phyloP scores from a whole-genome alignment of 2,888 invertebrate genomes.

The Leptopilina syphax region DNA sequence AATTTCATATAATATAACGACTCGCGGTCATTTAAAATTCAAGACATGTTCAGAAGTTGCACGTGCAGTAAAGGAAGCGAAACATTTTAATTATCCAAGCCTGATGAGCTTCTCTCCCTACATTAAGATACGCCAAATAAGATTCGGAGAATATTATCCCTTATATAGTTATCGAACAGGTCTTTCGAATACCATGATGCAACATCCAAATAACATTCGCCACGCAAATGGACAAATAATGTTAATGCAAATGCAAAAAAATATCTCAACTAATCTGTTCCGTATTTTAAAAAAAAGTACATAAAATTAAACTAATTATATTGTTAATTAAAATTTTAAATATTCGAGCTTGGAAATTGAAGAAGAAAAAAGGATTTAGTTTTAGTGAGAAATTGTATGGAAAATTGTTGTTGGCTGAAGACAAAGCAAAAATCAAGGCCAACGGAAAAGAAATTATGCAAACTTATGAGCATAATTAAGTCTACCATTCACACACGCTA shows the following conservation, averaged over 20 bases:
- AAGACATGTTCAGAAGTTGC: background rate
- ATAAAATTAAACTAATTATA: too few species aligned
- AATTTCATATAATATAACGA: background rate
- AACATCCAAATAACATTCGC: background rate
- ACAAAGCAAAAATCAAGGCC: constrained; percentile 17
- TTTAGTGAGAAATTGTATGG: background rate
- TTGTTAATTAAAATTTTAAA: too few species aligned
- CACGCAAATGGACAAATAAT: background rate
- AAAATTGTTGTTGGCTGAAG: background rate
- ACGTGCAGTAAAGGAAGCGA: constrained; percentile 12
- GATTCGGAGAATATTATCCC: background rate
- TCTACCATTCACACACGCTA: constrained; percentile 3
- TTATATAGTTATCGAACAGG: background rate
- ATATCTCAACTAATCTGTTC: background rate
- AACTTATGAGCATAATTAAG: constrained; percentile 8
- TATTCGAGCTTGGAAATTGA: too few species aligned
- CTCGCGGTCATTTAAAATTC: background rate
- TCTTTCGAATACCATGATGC: background rate
- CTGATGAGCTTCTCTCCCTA: background rate
- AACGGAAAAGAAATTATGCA: constrained; percentile 10
- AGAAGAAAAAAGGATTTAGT: background rate
- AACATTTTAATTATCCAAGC: constrained; percentile 16
- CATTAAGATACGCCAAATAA: background rate
- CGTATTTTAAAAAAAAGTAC: too few species aligned
- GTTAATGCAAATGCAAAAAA: background rate